Base-by-base conservation (phyloP, 2,797 vertebrate genomes). In the Strix occidentalis region DNA sequence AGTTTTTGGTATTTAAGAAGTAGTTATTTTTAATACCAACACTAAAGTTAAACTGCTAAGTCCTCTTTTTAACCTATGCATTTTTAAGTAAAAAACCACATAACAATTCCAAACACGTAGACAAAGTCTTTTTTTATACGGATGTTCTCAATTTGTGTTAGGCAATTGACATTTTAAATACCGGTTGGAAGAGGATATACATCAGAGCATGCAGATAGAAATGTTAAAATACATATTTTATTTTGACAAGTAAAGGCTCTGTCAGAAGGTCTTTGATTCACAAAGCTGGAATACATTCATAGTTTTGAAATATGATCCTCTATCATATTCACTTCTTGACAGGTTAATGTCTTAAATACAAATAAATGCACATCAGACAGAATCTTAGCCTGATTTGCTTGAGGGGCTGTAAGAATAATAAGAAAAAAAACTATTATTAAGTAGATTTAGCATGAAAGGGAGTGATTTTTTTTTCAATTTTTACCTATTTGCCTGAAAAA, bases 191-290 rank as follows among this genome's bases (percentile, higher is more conserved):
- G 69, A 93, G 93, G 75, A 95, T 95, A 93, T 83, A 89, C 71
- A 89, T 94, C 90, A 92, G 68, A 37, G 26, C 72, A 92, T 83
- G 87, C 45, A 79, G 92, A 95, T 41, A 95, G 79, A 96, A 90
- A 96, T 89, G 95, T 89, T 94, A 90, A 94, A 96, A 93, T 93
- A 92, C 81, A 84, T 87, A 93, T 90, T 95, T 94, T 96, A 93
- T 93, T 95, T 96, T 96, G 92, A 95, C 93, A 95, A 89, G 93
- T 46, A 81, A 90, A 95, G 93, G 66, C 94, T 94, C 90, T 71
- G 79, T 96, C 85, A 93, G 94, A 66, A 93, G 78, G 71, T 85
- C 78, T 96, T 95, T 85, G 92, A 95, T 87, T 95, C 96, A 95
- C 75, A 95, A 92, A 93, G 88, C 93, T 92, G 92, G 92, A 96